Evolutionary conservation across 2,888 invertebrate species (phyloP).

Genomic region (Drosophila paracracens): DNA sequence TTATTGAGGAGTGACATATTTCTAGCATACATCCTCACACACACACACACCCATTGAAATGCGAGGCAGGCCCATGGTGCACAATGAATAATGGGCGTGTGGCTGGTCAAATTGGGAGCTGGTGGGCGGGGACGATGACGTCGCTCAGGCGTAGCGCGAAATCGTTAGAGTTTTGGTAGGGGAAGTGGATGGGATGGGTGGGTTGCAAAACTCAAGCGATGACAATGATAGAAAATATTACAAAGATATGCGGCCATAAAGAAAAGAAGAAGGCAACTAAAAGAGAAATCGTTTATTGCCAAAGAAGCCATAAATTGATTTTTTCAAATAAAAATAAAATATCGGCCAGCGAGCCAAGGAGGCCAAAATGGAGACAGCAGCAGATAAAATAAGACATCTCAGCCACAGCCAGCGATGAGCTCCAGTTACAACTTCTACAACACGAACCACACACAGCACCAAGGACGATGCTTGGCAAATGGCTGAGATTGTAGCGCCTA

Average conservation of each 20-base stretch:
- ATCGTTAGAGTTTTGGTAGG: background rate
- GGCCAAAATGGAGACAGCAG: constrained; percentile 6
- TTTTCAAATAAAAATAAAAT: constrained; percentile 82
- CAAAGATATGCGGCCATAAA: constrained; percentile 81
- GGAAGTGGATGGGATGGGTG: background rate
- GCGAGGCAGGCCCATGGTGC: constrained; percentile 28
- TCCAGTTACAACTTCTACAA: constrained; percentile 36
- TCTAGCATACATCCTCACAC: constrained; percentile 1
- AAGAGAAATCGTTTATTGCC: constrained; percentile 83
- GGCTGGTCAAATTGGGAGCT: constrained; percentile 52
- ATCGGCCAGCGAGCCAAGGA: constrained; percentile 28
- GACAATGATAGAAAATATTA: constrained; percentile 82
- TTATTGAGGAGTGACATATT: constrained; percentile 57
- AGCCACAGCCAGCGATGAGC: constrained; percentile 27
- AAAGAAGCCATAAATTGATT: constrained; percentile 81
- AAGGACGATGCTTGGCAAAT: constrained; percentile 33
- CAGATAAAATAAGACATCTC: constrained; percentile 56
- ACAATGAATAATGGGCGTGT: constrained; percentile 64
- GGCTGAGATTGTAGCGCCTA: constrained; percentile 53
- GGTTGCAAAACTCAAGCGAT: constrained; percentile 61
- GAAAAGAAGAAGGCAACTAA: constrained; percentile 77
- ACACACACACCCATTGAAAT: background rate
- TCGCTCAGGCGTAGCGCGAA: constrained; percentile 12
- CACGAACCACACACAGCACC: background rate
- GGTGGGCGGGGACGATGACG: constrained; percentile 41